Conservation (phyloP, 2,113 vertebrate species). For the Fregetta grallaria region DNA sequence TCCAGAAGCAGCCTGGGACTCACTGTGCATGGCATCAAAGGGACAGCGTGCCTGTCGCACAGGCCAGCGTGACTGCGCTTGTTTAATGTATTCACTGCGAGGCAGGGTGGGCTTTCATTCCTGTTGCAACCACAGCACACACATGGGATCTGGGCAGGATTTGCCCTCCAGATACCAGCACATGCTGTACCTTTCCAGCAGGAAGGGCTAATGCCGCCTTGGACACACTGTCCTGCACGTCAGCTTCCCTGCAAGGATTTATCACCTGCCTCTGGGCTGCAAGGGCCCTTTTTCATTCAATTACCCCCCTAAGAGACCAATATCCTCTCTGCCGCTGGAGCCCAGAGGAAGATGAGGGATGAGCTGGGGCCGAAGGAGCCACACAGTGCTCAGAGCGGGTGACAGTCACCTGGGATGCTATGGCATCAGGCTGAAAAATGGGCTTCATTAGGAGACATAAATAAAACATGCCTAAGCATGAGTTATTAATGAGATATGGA, state of each 20-base stretch:
- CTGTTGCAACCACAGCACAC: neutral
- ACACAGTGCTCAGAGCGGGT: neutral
- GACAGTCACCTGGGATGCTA: neutral
- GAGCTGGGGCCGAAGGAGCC: neutral
- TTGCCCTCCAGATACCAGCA: neutral
- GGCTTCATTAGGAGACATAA: conserved; percentile 27
- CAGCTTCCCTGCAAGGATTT: neutral
- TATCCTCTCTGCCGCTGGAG: neutral
- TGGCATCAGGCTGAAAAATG: neutral
- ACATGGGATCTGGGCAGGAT: neutral
- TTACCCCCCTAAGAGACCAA: neutral
- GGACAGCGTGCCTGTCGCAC: accelerated
- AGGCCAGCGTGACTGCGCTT: neutral
- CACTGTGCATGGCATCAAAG: neutral
- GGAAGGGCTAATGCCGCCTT: neutral
- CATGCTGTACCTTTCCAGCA: neutral
- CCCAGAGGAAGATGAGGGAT: neutral
- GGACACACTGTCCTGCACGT: accelerated
- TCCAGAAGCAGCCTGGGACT: neutral
- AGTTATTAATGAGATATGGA: neutral
- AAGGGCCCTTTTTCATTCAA: neutral
- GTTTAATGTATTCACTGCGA: neutral
- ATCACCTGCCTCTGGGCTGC: neutral
- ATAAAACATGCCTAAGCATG: conserved; percentile 12
- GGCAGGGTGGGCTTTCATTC: neutral